A percentile compares a stretch with the other conserved stretches of the same genome.
phyloP scores from a whole-genome alignment of 2,888 invertebrate species.

The Ochropleura leucogaster region DNA sequence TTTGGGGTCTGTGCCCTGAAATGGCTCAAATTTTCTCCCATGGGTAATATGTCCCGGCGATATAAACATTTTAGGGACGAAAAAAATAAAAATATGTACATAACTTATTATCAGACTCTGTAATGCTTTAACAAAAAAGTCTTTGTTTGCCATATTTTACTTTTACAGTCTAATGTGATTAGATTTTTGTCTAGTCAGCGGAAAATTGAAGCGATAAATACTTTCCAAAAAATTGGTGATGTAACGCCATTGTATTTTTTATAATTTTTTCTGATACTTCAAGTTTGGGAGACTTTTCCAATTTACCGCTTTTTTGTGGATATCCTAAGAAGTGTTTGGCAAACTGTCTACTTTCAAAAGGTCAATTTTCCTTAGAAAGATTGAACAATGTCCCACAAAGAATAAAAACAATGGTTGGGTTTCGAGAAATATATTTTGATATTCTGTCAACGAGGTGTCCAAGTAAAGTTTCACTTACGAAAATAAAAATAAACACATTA shows the following conservation, averaged over 20 bases:
- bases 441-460: not conserved
- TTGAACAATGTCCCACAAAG: not conserved
- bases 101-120: conserved; percentile 37
- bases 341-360: conserved; percentile 9
- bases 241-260: conserved; percentile 9
- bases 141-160: conserved; percentile 21
- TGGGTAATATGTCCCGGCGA: conserved; percentile 49
- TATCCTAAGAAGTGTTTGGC: conserved; percentile 22
- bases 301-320: conserved; percentile 20
- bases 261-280: not conserved
- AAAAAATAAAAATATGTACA: conserved; percentile 50
- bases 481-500: not conserved
- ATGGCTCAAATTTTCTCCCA: conserved; percentile 51
- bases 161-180: conserved; percentile 18
- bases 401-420: not conserved
- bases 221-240: conserved; percentile 4
- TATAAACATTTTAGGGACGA: conserved; percentile 28
- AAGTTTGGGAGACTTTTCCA: conserved; percentile 16
- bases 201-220: conserved; percentile 32
- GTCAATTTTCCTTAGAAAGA: not conserved
- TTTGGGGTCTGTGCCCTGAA: conserved; percentile 37
- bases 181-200: conserved; percentile 22
- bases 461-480: not conserved
- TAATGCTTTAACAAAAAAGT: conserved; percentile 28
- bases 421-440: not conserved